Evolutionary conservation across 2,113 vertebrate genomes (phyloP).

Genomic region (Otocyon megalotis): DNA sequence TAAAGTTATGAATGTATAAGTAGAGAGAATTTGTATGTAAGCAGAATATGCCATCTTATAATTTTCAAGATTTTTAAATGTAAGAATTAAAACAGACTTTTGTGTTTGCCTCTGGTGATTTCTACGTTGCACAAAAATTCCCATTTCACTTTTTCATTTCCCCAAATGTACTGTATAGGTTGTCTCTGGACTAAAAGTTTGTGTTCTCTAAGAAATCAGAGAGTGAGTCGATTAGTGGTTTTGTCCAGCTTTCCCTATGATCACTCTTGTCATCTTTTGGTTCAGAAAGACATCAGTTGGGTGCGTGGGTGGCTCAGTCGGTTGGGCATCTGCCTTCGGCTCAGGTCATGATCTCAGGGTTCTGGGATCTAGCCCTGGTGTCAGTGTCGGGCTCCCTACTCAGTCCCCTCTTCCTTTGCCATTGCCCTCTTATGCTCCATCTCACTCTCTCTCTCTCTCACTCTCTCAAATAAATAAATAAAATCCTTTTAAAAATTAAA

Average conservation of each 20-base stretch:
- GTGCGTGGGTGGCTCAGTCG: too few relatives aligned
- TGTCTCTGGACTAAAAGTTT: conserved; percentile 14
- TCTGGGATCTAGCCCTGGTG: too few relatives aligned
- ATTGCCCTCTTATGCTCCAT: too few relatives aligned
- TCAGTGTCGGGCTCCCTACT: too few relatives aligned
- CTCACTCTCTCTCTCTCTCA: too few relatives aligned
- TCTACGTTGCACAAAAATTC: conserved; percentile 26
- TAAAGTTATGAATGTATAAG: conserved; percentile 24
- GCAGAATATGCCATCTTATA: background rate
- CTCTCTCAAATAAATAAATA: too few relatives aligned
- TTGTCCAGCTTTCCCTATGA: conserved; percentile 28
- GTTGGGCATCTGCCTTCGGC: too few relatives aligned
- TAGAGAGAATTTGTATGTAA: background rate
- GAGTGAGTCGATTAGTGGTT: background rate
- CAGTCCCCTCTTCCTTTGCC: too few relatives aligned
- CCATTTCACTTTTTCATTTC: conserved; percentile 35
- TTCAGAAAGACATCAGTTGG: conserved; percentile 28
- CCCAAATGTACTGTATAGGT: conserved; percentile 27
- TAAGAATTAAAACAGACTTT: conserved; percentile 52
- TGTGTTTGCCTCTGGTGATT: background rate
- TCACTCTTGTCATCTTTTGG: background rate
- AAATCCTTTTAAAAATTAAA: too few relatives aligned
- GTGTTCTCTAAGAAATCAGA: background rate
- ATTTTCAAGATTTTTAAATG: conserved; percentile 50
- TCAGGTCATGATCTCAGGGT: too few relatives aligned